These are phyloP conservation scores for Iselma pallidipennis DNA, from an alignment of 2,888 invertebrate genomes.

Conservation along the genomic window DNA sequence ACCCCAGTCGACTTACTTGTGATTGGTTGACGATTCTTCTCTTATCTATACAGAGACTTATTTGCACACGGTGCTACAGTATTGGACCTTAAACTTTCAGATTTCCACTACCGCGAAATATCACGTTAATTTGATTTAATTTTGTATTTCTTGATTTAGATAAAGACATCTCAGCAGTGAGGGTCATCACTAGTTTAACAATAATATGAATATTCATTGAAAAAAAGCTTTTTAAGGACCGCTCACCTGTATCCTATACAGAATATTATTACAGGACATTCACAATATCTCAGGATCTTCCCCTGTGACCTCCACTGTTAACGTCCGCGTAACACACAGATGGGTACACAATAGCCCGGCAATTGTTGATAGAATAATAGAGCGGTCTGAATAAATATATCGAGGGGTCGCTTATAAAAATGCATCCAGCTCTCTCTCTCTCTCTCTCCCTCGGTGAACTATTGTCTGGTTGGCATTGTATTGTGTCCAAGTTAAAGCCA, in stretches of 20 bases:
- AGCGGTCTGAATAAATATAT: conserved; percentile 50
- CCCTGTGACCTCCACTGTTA: conserved; percentile 14
- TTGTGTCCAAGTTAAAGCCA: conserved; percentile 38
- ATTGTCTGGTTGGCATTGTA: conserved; percentile 40
- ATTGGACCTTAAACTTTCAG: background rate
- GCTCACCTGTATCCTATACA: conserved; percentile 25
- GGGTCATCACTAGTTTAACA: background rate
- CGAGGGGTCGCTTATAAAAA: conserved; percentile 45
- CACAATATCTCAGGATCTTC: conserved; percentile 24
- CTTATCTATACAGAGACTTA: conserved; percentile 47
- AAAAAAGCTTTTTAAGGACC: background rate
- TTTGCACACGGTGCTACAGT: conserved; percentile 40
- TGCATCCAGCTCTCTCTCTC: conserved; percentile 34
- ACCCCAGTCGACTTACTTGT: conserved; percentile 46
- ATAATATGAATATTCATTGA: conserved; percentile 3
- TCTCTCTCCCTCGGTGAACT: conserved; percentile 40
- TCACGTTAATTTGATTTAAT: background rate
- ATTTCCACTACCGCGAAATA: background rate
- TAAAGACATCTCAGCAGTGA: background rate
- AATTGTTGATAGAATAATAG: conserved; percentile 55
- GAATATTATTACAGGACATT: conserved; percentile 32
- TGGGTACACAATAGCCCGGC: conserved; percentile 52
- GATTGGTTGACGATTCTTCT: conserved; percentile 54
- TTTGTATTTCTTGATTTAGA: background rate
- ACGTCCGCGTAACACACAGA: conserved; percentile 45